A percentile compares a stretch with the other conserved stretches of the same genome.
Evolutionary conservation across 1,140 invertebrate genomes (phyloP).

Genomic region (Caerostris extrusa): DNA sequence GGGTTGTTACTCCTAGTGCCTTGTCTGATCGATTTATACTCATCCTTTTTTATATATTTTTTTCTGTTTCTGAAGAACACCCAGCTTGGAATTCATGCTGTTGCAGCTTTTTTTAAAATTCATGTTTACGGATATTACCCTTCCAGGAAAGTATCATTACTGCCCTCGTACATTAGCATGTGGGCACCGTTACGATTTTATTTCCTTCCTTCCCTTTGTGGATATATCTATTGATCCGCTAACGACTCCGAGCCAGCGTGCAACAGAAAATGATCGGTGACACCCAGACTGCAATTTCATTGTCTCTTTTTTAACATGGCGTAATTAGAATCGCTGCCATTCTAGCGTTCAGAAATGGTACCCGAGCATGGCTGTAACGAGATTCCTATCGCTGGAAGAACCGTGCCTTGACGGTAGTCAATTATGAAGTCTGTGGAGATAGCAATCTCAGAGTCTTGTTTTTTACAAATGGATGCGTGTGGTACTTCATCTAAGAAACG

Average conservation of each 20-base stretch:
- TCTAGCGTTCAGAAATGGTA: constrained; percentile 12
- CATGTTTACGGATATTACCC: constrained; percentile 26
- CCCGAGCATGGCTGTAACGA: constrained; percentile 12
- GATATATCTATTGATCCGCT: constrained; percentile 3
- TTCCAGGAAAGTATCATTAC: neutral
- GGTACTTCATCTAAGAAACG: constrained; percentile 12
- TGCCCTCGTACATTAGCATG: constrained; percentile 20
- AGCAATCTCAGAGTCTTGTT: neutral
- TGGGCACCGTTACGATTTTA: neutral
- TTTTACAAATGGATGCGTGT: constrained; percentile 40
- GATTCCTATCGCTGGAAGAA: neutral
- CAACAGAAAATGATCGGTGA: neutral
- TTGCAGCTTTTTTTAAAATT: constrained; percentile 3
- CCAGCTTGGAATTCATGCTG: neutral
- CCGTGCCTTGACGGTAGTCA: neutral
- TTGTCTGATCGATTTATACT: constrained; percentile 33
- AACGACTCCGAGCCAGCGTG: neutral
- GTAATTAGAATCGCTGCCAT: neutral
- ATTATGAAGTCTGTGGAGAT: constrained; percentile 42
- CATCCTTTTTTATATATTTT: neutral
- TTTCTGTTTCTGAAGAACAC: neutral
- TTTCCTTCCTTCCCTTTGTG: neutral
- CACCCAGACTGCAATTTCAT: constrained; percentile 23
- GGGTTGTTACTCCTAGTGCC: constrained; percentile 38
- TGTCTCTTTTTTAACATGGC: constrained; percentile 22